phyloP scores from a whole-genome alignment of 2,113 vertebrate genomes.

The Malurus elegans region DNA sequence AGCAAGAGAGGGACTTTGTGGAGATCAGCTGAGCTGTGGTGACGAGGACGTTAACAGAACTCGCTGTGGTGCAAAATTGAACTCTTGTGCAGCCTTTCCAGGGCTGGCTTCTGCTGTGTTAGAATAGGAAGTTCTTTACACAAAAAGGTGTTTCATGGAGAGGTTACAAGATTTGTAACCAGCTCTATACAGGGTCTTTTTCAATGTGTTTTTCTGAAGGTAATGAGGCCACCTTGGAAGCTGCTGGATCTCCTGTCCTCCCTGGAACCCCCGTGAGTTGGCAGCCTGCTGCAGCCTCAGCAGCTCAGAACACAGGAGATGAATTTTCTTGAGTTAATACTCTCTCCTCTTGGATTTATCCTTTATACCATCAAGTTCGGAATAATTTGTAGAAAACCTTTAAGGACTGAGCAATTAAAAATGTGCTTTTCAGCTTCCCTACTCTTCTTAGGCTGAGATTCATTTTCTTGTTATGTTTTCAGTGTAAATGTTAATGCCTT shows the following conservation, averaged over 20 bases:
- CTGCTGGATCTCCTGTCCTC: not conserved
- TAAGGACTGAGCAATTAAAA: not conserved
- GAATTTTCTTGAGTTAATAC: not conserved
- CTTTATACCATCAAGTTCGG: not conserved
- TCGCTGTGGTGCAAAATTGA: not conserved
- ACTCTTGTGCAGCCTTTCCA: not conserved
- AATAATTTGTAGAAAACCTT: not conserved
- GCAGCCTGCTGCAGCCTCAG: not conserved
- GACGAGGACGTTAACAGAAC: accelerated
- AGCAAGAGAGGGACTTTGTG: not conserved
- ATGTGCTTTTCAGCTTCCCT: not conserved
- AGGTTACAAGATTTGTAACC: not conserved
- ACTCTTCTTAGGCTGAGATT: not conserved
- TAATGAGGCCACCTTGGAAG: not conserved
- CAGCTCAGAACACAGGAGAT: not conserved
- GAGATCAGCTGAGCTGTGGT: not conserved
- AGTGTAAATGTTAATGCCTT: not conserved
- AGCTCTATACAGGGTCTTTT: not conserved
- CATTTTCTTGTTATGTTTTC: not conserved
- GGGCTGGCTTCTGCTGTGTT: not conserved
- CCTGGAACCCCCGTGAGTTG: accelerated
- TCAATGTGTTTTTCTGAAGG: not conserved
- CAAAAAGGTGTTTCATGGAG: not conserved
- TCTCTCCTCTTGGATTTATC: not conserved
- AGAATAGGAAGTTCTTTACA: not conserved